These are phyloP conservation scores for Aphidius colemani DNA, from an alignment of 2,888 invertebrate genomes.

Conservation along the genomic window DNA sequence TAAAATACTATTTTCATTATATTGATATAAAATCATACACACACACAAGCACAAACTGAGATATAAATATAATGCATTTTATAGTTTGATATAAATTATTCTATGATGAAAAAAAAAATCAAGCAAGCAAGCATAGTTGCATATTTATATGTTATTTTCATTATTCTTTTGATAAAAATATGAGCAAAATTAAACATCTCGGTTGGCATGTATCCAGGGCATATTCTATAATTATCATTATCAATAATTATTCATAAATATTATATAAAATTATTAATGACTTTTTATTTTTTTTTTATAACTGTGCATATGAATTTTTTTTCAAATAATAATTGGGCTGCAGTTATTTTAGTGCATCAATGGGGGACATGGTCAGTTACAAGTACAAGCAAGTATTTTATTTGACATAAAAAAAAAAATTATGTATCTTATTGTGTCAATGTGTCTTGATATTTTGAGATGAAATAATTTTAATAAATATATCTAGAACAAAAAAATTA, in stretches of 20 bases:
- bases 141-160: background rate
- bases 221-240: no score
- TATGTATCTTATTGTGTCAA: background rate
- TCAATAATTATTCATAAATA: no score
- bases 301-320: no score
- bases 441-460: conserved; percentile 4
- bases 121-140: background rate
- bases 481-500: background rate
- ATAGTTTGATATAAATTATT: background rate
- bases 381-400: no score
- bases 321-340: no score
- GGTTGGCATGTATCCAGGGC: no score
- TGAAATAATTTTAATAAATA: background rate
- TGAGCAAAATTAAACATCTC: background rate
- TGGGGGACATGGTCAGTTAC: no score
- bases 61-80: conserved; percentile 6
- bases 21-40: conserved; percentile 12
- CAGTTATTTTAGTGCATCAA: no score
- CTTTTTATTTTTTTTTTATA: no score
- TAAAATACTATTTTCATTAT: no score
- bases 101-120: background rate
- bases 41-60: background rate
- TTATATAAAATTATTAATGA: no score
- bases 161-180: background rate
- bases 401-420: no score